Evolutionary conservation across 2,113 vertebrate genomes (phyloP).

Genomic region (Alouatta palliata): DNA sequence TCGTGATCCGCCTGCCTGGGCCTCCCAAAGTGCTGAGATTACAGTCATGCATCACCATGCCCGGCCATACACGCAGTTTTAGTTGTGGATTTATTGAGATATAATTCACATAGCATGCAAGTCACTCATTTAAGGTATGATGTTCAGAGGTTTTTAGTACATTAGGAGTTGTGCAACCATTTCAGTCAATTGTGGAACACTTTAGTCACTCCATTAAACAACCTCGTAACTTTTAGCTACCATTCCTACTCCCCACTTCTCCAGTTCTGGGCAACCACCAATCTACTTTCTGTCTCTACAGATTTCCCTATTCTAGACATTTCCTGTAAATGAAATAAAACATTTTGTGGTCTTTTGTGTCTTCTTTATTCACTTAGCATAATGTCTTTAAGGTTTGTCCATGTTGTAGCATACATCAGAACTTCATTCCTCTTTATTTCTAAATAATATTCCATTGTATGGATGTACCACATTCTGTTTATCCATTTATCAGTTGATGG

Average conservation of each 20-base stretch:
- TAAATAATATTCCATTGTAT: background rate
- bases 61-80: background rate
- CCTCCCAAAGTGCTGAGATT: too few relatives aligned
- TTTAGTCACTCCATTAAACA: background rate
- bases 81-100: background rate
- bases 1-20: too few relatives aligned
- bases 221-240: background rate
- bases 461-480: background rate
- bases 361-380: background rate
- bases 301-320: background rate
- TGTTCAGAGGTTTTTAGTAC: background rate
- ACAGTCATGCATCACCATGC: fast-evolving
- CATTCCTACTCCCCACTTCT: background rate
- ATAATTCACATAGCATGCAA: background rate
- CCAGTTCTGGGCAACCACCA: background rate
- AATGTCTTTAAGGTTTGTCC: background rate
- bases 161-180: background rate
- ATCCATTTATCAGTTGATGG: background rate
- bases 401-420: background rate
- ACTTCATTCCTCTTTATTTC: background rate
- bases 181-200: background rate
- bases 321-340: background rate
- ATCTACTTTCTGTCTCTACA: background rate
- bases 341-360: background rate
- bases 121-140: background rate